Percentiles rank a stretch among this genome's conserved stretches.
Evolutionary conservation across 2,888 invertebrate species (phyloP).

Genomic region (Melanotus villosus): DNA sequence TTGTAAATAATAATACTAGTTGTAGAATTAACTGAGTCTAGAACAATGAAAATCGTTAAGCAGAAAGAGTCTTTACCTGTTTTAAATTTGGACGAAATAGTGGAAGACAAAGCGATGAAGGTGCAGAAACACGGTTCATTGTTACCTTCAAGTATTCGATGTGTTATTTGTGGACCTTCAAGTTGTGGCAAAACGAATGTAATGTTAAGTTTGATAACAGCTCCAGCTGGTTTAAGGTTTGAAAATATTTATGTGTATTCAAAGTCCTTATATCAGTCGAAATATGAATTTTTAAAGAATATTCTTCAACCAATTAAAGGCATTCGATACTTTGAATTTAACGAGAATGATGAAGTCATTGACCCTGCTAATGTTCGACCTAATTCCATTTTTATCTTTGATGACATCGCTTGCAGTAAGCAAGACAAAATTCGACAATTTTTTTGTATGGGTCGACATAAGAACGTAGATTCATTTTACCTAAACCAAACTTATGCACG

Average conservation of each 20-base stretch:
- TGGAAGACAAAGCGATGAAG: too few species aligned
- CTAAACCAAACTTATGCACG: constrained; percentile 60
- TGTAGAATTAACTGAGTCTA: background rate
- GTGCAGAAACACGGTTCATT: constrained; percentile 54
- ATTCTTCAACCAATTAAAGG: constrained; percentile 51
- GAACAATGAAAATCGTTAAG: background rate
- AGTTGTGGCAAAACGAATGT: constrained; percentile 64
- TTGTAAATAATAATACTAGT: too few species aligned
- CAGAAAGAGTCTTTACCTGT: background rate
- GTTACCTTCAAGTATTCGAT: constrained; percentile 55
- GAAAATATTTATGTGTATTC: constrained; percentile 63
- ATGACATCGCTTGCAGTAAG: too few species aligned
- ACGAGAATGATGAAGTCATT: constrained; percentile 50
- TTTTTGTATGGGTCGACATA: constrained; percentile 61
- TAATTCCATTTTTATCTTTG: too few species aligned
- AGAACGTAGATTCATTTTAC: constrained; percentile 60
- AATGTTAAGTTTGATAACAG: constrained; percentile 57
- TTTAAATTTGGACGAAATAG: background rate
- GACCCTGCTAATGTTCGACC: constrained; percentile 50
- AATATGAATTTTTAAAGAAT: constrained; percentile 55
- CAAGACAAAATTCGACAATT: constrained; percentile 57
- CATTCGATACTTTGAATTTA: constrained; percentile 52
- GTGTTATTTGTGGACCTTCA: constrained; percentile 60
- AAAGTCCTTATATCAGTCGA: constrained; percentile 57
- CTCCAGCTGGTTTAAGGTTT: constrained; percentile 61